Base-by-base conservation (phyloP, 2,797 vertebrate species). In the Eremophila alpestris region DNA sequence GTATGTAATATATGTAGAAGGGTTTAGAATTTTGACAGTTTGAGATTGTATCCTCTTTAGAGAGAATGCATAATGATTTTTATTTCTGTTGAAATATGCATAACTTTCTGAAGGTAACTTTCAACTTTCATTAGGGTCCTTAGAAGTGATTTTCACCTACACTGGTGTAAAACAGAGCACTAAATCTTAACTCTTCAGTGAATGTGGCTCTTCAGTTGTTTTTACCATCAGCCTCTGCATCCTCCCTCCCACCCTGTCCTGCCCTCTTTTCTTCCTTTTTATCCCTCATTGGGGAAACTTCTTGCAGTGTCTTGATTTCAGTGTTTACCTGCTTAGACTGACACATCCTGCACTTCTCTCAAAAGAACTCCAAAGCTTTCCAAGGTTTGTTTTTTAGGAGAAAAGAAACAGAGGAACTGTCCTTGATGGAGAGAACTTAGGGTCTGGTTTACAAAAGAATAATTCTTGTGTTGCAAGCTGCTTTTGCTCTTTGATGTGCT, bases 81-180 rank as follows among this genome's bases (percentile, higher is more conserved):
- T 98, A 97, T 97, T 98, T 97, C 96, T 96, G 93, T 96, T 97
- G 94, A 98, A 97, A 97, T 97, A 97, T 97, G 95, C 96, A 97
- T 96, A 97, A 95, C 95, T 96, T 97, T 93, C 97, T 98, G 96
- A 98, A 98, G 97, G 97, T 98, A 98, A 98, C 98, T 97, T 98
- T 98, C 96, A 98, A 68, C 73, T 97, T 97, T 92, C 85, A 96
- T 98, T 97, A 96, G 71, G 94, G 77, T 62, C 87, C 91, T 97
- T 87, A 95, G 94, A 97, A 98, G 95, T 67, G 78, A 83, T 85
- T 92, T 97, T 96, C 24, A 0, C 80, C 84, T 63, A 59, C 70
- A 63, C 70, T 68, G 69, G 27, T 91, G 21, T 94, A 89, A 96
- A 97, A 70, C n/a, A 55, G 77, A 95, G 75, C 81, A 83, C 30